These are phyloP conservation scores for Magallana angulata DNA, from an alignment of 1,140 invertebrate genomes.

Conservation along the genomic window DNA sequence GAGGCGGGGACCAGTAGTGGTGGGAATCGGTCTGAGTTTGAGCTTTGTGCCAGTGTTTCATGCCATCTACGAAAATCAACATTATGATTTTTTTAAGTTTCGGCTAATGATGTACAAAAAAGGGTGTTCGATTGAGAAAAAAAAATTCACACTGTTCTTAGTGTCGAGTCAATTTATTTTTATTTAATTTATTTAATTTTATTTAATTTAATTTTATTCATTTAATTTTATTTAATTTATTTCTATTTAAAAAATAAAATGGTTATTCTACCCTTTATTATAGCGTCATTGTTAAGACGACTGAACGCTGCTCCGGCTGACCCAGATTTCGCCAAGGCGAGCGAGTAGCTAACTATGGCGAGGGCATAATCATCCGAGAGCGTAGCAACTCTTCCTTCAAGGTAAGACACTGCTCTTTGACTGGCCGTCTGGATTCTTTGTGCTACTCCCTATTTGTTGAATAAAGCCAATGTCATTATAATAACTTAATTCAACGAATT, in stretches of 20 bases:
- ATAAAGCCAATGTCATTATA: no score
- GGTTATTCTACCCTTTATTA: slow-evolving; percentile 79
- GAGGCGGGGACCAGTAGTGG: slow-evolving; percentile 64
- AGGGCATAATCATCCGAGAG: slow-evolving; percentile 88
- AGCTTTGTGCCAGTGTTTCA: slow-evolving; percentile 86
- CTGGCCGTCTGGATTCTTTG: slow-evolving; percentile 81
- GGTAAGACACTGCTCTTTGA: slow-evolving; percentile 89
- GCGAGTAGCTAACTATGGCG: slow-evolving; percentile 79
- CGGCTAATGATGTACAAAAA: no score
- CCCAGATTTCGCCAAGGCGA: slow-evolving; percentile 88
- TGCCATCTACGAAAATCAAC: slow-evolving; percentile 80
- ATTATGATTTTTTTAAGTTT: neutral
- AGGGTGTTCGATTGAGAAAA: no score
- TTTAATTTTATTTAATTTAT: no score
- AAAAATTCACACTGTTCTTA: no score
- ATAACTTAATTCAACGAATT: no score
- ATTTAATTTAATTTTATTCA: no score
- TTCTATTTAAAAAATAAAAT: no score
- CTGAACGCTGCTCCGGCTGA: slow-evolving; percentile 85
- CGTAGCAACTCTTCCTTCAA: slow-evolving; percentile 85
- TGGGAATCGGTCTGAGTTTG: slow-evolving; percentile 52
- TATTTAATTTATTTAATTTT: no score
- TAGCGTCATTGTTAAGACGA: slow-evolving; percentile 81
- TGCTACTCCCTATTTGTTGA: slow-evolving; percentile 78
- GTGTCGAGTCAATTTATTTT: no score